Evolutionary conservation across 2,888 invertebrate species (phyloP).

Genomic region (Agonopterix subpropinquella): DNA sequence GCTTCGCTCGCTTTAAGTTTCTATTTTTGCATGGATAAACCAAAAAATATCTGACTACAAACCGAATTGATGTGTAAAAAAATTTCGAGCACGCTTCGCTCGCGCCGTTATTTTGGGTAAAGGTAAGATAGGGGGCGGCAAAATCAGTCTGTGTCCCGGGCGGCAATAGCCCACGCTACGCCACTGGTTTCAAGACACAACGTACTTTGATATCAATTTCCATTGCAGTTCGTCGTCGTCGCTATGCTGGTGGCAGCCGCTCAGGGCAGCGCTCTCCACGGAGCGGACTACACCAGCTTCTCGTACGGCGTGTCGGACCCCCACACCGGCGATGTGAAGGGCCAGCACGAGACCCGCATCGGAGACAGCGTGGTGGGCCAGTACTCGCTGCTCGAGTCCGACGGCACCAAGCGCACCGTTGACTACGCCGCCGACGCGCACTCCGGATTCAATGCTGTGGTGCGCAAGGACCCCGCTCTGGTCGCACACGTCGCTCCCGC

Average conservation of each 20-base stretch:
- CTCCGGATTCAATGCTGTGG: conserved; percentile 59
- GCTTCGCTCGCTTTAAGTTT: no score
- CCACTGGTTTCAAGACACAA: no score
- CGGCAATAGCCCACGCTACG: no score
- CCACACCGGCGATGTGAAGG: conserved; percentile 67
- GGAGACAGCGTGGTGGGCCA: conserved; percentile 78
- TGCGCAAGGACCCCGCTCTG: conserved; percentile 39
- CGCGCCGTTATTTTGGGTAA: no score
- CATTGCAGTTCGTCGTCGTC: conserved; percentile 60
- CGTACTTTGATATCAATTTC: not conserved
- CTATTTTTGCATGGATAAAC: no score
- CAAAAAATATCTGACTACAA: no score
- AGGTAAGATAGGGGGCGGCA: no score
- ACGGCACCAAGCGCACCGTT: conserved; percentile 78
- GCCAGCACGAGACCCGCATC: conserved; percentile 78
- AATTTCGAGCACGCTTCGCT: no score
- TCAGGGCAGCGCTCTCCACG: conserved; percentile 55
- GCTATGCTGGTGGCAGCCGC: conserved; percentile 63
- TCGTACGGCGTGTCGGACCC: conserved; percentile 67
- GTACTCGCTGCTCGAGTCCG: conserved; percentile 72
- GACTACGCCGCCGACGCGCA: conserved; percentile 67
- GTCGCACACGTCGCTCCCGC: conserved; percentile 35
- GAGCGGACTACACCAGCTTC: conserved; percentile 61
- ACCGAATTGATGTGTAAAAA: no score
- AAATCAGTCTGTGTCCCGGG: no score